Base-by-base conservation (phyloP, 2,797 vertebrate species). In the Numenius phaeopus region DNA sequence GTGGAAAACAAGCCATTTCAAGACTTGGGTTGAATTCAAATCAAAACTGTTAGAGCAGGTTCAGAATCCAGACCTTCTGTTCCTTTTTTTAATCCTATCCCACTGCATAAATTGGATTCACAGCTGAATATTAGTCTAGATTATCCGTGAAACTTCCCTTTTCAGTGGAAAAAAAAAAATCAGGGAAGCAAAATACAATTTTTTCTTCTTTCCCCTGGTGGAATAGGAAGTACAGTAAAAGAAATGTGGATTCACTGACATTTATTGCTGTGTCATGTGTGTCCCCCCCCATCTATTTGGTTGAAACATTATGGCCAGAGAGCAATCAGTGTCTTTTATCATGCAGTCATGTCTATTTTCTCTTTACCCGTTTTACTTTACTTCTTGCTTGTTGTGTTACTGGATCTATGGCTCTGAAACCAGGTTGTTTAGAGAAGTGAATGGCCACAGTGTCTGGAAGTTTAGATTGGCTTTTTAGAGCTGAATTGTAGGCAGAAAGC, bases 1-100 rank as follows among this genome's bases (percentile, higher is more conserved):
- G 95, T 95, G 95, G 94, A 97, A 97, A 96, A 95, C 94, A 97
- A 96, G 96, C 97, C 92, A 94, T 97, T 97, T 96, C 89, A 94
- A 79, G 91, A 95, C 85, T 97, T 97, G 95, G 91, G 82, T 90
- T 81, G 44, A 83, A 82, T 96, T 97, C 95, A 97, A 97, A 97
- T 97, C 87, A 93, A 87, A 96, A 95, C 95, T 88, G 83, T 90
- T 94, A 94, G 89, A 95, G 94, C 94, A 96, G 94, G 96, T 97
- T 97, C 91, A 94, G 95, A 94, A 96, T 96, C 91, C 96, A 97
- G 94, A 90, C 95, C 96, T 97, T 97, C 91, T 96, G 92, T 95
- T 96, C 94, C 79, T 82, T 94, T 95, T 96, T 96, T 92, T 92
- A 96, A 95, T 97, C 94, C 94, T 92, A 73, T 96, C 84, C 89